phyloP scores from a whole-genome alignment of 2,797 vertebrate species.

The Urophycis tenuis region DNA sequence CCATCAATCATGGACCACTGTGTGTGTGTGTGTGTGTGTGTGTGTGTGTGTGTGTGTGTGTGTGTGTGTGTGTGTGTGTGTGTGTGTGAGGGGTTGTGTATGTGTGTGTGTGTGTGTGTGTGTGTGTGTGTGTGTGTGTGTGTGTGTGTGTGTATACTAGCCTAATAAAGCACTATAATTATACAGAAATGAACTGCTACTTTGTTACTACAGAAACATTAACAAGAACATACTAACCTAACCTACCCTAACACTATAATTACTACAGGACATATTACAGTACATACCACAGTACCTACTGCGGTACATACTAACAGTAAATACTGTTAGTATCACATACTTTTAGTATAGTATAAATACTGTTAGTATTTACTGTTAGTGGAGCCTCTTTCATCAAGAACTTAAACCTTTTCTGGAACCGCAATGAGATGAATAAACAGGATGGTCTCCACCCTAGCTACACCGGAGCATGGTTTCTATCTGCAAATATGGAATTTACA shows the following conservation, averaged over 20 bases:
- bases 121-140: not conserved
- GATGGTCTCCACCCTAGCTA: no score
- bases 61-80: not conserved
- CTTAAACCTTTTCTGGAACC: no score
- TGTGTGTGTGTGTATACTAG: not conserved
- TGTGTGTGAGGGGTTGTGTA: not conserved
- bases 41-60: no score
- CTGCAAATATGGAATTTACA: no score
- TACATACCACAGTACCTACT: no score
- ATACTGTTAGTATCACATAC: no score
- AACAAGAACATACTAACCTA: not conserved
- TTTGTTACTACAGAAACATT: not conserved
- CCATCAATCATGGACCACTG: not conserved
- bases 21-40: not conserved
- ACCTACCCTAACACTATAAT: not conserved
- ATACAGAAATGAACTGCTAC: not conserved
- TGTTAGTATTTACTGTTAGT: no score
- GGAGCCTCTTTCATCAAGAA: no score
- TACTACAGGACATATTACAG: not conserved
- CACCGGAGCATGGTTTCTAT: no score
- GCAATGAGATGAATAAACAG: no score
- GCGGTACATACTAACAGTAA: no score
- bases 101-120: not conserved
- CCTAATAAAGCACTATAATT: not conserved
- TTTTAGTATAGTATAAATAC: not conserved